Base-by-base conservation (phyloP, 2,797 vertebrate genomes). In the Ataeniobius toweri region DNA sequence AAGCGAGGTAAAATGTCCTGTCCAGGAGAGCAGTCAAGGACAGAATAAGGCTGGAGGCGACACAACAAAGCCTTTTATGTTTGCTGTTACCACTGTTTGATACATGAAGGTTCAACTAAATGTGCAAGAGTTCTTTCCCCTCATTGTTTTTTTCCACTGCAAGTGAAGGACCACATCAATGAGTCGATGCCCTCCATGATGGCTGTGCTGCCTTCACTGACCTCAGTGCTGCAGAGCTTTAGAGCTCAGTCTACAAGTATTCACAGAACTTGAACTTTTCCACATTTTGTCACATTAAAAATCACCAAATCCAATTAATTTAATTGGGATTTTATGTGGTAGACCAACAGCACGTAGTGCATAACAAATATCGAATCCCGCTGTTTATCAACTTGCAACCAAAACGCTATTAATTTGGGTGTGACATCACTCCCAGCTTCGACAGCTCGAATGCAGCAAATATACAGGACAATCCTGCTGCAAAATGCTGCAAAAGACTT, bases 81-180 rank as follows among this genome's bases (percentile, higher is more conserved):
- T 92, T 90, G 88, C 88, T 86, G 90, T 88, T 91, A 79, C 79
- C 94, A 89, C 88, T 73, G 82, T 90, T 77, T 88, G 78, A 84
- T 76, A 81, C 85, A 92, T 76, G 84, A 87, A 73, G 79, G 70
- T 80, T 87, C 71, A 84, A 72, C 92, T 88, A 71, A 93, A 85
- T 84, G 93, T 78, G 89, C 83, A 88, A 77, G 28, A 73, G 86
- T 91, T 89, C 91, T 95, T 96, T 95, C 95, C 95, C 95, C 81
- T 91, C 88, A 95, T 95, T 95, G 95, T 96, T 41, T 50, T 39
- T 84, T 20, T 80, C 82, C 86, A 89, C 84, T 91, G 87, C 89
- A 89, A 87, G 72, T 90, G 90, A 76, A 95, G 93, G 94, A 96
- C 95, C 93, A 88, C 53, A 53, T 72, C 69, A 31, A 24, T 51